Conservation (phyloP, 2,888 invertebrate species). For the Alcis repandata region DNA sequence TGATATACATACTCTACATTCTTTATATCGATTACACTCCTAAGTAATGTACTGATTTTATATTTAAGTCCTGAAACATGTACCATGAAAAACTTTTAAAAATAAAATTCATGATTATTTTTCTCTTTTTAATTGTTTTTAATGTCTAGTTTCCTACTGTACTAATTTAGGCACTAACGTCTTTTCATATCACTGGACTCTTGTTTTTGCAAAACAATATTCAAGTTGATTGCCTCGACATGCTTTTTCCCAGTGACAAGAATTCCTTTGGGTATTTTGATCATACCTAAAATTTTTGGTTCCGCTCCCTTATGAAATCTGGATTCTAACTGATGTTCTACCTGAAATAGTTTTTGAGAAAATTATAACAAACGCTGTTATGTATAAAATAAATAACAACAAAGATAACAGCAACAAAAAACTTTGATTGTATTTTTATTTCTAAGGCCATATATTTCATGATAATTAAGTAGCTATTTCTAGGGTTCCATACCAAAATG, state of each 20-base stretch:
- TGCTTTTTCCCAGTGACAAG: constrained; percentile 62
- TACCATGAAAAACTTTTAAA: constrained; percentile 7
- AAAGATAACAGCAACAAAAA: not conserved
- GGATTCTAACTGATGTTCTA: constrained; percentile 34
- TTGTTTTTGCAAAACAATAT: constrained; percentile 64
- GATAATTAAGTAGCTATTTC: too few species aligned
- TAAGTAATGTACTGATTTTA: constrained; percentile 57
- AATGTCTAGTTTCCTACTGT: not conserved
- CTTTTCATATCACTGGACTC: constrained; percentile 26
- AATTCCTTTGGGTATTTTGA: constrained; percentile 65
- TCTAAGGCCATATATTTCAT: constrained; percentile 6
- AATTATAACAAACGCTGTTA: constrained; percentile 11
- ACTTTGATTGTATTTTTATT: constrained; percentile 14
- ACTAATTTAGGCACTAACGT: not conserved
- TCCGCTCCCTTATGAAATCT: constrained; percentile 25
- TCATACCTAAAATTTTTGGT: constrained; percentile 57
- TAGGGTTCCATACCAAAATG: not conserved
- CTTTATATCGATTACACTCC: constrained; percentile 77
- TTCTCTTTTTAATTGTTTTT: constrained; percentile 29
- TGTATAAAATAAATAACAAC: not conserved
- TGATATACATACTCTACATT: constrained; percentile 79
- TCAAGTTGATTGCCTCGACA: constrained; percentile 63
- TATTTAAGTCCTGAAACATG: constrained; percentile 34
- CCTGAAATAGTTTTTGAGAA: constrained; percentile 52
- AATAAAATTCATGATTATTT: constrained; percentile 26